A percentile compares a stretch with the other conserved stretches of the same genome.
Conservation (phyloP, 1,140 invertebrate species). For the Anastrepha ludens region DNA sequence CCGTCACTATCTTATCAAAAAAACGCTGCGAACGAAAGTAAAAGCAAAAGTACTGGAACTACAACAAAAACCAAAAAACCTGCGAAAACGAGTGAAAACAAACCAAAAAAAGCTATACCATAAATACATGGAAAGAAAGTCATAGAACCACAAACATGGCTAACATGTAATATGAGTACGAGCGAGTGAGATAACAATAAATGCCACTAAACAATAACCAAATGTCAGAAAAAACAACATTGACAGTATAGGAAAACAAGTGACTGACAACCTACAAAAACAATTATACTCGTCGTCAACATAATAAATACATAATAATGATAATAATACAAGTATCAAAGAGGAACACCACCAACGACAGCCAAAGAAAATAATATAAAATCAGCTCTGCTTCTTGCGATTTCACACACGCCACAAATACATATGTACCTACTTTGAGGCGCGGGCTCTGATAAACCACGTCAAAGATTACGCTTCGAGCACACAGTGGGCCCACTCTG, state of each 20-base stretch:
- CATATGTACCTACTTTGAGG: background rate
- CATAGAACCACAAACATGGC: background rate
- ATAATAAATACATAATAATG: too few species aligned
- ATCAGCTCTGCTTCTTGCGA: background rate
- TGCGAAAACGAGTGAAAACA: background rate
- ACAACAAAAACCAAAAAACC: background rate
- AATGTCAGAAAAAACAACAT: background rate
- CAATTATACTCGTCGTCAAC: background rate
- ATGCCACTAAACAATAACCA: background rate
- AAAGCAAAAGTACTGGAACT: background rate
- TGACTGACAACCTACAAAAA: background rate
- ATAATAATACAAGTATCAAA: background rate
- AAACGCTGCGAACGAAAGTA: constrained; percentile 10
- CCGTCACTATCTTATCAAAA: constrained; percentile 27
- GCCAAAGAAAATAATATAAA: background rate
- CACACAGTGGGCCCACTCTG: background rate
- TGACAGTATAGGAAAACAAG: background rate
- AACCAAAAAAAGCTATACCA: background rate
- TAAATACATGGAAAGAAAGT: background rate
- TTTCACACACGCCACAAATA: background rate
- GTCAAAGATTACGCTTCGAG: background rate
- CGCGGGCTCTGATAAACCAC: background rate
- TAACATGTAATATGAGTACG: background rate
- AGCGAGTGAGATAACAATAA: background rate
- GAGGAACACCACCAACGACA: background rate